phyloP scores from a whole-genome alignment of 1,140 invertebrate genomes.

The roundworm (Caenorhabditis elegans) region DNA sequence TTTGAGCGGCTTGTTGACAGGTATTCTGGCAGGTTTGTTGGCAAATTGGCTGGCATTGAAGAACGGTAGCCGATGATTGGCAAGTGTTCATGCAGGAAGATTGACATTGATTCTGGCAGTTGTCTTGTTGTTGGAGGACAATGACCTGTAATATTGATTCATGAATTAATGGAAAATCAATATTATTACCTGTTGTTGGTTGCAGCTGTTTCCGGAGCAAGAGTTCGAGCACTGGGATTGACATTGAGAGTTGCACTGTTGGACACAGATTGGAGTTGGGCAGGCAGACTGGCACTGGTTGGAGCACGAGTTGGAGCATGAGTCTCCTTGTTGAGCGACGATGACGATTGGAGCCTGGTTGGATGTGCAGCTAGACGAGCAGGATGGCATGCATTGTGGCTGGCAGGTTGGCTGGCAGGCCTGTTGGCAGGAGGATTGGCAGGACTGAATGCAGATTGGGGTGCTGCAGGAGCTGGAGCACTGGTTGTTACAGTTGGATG shows the following conservation, averaged over 20 bases:
- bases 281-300: conserved; percentile 34
- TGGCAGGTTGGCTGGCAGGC: conserved; percentile 37
- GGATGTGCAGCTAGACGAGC: conserved; percentile 1
- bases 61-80: conserved; percentile 13
- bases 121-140: conserved; percentile 44
- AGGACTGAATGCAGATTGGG: conserved; percentile 33
- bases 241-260: conserved; percentile 34
- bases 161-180: too few species aligned
- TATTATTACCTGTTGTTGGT: neutral
- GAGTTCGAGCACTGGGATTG: conserved; percentile 10
- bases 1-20: conserved; percentile 41
- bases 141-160: conserved; percentile 15
- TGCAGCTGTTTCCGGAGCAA: conserved; percentile 27
- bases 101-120: conserved; percentile 39
- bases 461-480: conserved; percentile 35
- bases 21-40: conserved; percentile 42
- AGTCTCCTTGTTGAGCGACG: conserved; percentile 35
- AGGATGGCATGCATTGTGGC: conserved; percentile 42
- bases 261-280: conserved; percentile 34
- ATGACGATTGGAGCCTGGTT: conserved; percentile 31
- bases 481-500: conserved; percentile 19
- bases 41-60: conserved; percentile 44
- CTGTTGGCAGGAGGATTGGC: conserved; percentile 37
- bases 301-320: conserved; percentile 28
- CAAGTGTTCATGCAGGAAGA: conserved; percentile 41